Conservation (phyloP, 2,113 vertebrate genomes). For the Ciconia boyciana region DNA sequence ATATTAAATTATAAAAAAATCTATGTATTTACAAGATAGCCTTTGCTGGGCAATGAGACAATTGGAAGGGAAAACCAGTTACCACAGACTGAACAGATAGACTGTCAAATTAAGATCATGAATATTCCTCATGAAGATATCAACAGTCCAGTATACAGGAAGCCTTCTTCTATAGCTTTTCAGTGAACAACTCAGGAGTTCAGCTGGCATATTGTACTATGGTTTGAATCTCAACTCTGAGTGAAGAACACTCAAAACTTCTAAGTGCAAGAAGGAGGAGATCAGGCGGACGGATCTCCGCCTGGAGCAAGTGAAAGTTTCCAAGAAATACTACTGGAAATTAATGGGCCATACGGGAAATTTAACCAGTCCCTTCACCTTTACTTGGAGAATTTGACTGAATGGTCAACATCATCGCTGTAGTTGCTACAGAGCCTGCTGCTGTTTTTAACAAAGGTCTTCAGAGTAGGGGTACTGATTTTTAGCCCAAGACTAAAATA, state of each 20-base stretch:
- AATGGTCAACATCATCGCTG: neutral
- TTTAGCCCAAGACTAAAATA: neutral
- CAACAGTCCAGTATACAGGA: neutral
- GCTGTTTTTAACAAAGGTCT: neutral
- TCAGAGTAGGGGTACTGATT: neutral
- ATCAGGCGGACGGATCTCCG: neutral
- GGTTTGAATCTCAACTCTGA: neutral
- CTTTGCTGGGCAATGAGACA: neutral
- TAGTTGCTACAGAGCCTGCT: neutral
- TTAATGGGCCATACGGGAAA: neutral
- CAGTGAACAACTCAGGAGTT: rapidly evolving
- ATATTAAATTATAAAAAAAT: neutral
- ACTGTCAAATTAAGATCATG: neutral
- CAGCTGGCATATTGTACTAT: neutral
- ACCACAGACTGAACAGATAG: neutral
- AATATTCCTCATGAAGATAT: neutral
- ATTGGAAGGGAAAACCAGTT: neutral
- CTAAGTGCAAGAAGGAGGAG: neutral
- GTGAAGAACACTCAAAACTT: neutral
- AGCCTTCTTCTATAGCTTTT: neutral
- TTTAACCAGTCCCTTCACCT: neutral
- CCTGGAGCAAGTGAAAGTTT: neutral
- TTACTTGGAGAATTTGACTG: neutral
- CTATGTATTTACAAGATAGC: neutral
- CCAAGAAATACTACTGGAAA: neutral